Base-by-base conservation (phyloP, 2,797 vertebrate genomes). In the Poecile montanus region DNA sequence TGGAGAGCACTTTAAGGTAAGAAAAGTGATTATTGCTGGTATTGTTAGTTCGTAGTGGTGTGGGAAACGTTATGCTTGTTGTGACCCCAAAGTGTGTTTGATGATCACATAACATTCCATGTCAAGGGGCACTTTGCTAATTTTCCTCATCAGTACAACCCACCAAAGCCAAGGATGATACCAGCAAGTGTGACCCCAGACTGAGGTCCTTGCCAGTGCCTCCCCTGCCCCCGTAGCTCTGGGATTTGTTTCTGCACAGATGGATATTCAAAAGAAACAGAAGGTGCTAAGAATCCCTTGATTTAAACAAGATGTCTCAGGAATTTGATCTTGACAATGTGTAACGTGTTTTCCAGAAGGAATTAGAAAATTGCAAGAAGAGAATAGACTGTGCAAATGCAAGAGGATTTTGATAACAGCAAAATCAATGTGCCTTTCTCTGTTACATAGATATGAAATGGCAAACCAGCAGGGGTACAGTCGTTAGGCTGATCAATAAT, bases 281-380 rank as follows among this genome's bases (percentile, higher is more conserved):
- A 96, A 96, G 95, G 91, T 95, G 90, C 86, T 74, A 88, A 96
- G 84, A 85, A 92, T 88, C 93, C 74, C 71, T 92, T 96, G 93
- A 96, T 96, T 95, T 96, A 97, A 96, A 96, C 89, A 97, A 97
- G 94, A 96, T 85, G 93, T 94, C 95, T 94, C 84, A 89, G 89
- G 91, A 91, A 60, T 91, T 86, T 91, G 90, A 93, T 96, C 90
- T 91, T 94, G 95, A 96, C 93, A 95, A 86, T 61, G 63, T 88
- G 86, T 85, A 96, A 65, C 5, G 4, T 94, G 67, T 93, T 95
- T 96, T 94, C 89, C 79, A 95, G 92, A 89, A 94, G 58, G 86
- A 92, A 93, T 95, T 91, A 85, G 88, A 91, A 91, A 89, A 87
- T 80, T 92, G 71, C 51, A 77, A 74, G 89, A 85, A 70, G 88